These are phyloP conservation scores for Clarias magur DNA, from an alignment of 2,113 vertebrate genomes.

Conservation along the genomic window DNA sequence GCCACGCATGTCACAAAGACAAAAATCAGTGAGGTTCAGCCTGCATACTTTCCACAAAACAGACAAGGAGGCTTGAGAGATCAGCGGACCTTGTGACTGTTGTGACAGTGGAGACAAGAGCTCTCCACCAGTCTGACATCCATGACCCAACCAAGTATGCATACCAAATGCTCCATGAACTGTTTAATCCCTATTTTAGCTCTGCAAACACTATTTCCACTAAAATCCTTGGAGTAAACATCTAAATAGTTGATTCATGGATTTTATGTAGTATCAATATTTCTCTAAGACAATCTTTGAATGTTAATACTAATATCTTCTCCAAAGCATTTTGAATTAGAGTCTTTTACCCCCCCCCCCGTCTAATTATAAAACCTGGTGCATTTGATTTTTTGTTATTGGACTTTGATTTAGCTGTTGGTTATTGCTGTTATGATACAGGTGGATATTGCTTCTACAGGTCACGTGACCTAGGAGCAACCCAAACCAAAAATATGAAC, in stretches of 20 bases:
- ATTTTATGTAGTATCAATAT: neutral
- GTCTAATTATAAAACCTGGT: neutral
- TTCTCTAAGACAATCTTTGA: neutral
- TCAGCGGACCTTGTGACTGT: slow-evolving; percentile 29
- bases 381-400: neutral
- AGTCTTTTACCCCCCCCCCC: neutral
- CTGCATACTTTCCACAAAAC: slow-evolving; percentile 2
- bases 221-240: neutral
- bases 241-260: neutral
- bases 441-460: neutral
- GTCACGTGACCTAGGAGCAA: neutral
- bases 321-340: neutral
- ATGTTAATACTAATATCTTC: neutral
- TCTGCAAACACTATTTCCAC: neutral
- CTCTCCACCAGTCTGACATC: slow-evolving; percentile 37
- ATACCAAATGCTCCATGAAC: slow-evolving; percentile 20
- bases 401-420: neutral
- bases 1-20: neutral
- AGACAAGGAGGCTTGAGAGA: slow-evolving; percentile 29
- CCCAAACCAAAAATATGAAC: neutral
- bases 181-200: neutral
- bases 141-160: slow-evolving; percentile 7
- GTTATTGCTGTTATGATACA: neutral
- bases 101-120: slow-evolving; percentile 34
- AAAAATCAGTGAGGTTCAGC: slow-evolving; percentile 1